Evolutionary conservation across 2,113 vertebrate species (phyloP).

Genomic region (Psilopogon haemacephalus): DNA sequence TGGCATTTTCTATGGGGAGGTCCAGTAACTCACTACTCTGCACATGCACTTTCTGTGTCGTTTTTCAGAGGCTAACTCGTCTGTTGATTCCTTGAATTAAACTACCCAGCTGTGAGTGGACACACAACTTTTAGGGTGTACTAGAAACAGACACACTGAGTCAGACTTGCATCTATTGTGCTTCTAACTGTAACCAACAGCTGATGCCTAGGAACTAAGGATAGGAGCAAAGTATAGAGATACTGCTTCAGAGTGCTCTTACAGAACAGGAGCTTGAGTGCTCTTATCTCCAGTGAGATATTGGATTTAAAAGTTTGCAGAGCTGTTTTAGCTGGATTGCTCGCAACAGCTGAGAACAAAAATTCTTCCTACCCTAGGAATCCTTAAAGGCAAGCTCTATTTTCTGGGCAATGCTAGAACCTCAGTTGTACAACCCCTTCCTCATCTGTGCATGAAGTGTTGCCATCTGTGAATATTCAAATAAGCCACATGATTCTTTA

Average conservation of each 20-base stretch:
- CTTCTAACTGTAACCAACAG: neutral
- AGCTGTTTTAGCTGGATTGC: neutral
- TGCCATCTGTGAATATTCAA: neutral
- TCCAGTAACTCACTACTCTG: neutral
- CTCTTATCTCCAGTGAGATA: neutral
- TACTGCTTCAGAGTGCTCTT: neutral
- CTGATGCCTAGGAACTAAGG: neutral
- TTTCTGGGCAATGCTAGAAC: neutral
- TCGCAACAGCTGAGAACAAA: neutral
- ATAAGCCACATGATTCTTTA: neutral
- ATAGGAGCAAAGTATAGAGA: neutral
- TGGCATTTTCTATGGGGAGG: neutral
- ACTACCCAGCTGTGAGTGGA: neutral
- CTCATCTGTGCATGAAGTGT: neutral
- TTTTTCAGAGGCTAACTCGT: neutral
- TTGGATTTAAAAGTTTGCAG: neutral
- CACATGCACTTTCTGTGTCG: neutral
- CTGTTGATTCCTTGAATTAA: neutral
- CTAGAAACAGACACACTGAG: neutral
- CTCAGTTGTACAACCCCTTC: neutral
- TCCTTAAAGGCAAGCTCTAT: neutral
- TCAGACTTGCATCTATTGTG: neutral
- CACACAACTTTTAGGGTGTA: neutral
- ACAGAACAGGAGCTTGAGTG: neutral
- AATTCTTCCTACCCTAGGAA: neutral